phyloP scores from a whole-genome alignment of 2,888 invertebrate species.

The Synergus umbraculus region DNA sequence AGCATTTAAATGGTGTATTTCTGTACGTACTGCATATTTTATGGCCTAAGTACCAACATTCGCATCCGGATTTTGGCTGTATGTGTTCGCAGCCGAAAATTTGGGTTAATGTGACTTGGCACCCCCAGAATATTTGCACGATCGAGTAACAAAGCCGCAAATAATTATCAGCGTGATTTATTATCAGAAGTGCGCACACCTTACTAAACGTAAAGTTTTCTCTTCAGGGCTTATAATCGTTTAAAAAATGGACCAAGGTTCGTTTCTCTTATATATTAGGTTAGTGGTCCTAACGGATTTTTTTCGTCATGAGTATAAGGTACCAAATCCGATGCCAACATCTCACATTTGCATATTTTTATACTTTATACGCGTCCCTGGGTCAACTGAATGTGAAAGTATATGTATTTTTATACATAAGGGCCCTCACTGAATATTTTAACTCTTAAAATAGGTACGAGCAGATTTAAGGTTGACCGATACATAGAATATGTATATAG shows the following conservation, averaged over 20 bases:
- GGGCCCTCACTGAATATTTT: not conserved
- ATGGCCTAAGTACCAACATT: constrained; percentile 13
- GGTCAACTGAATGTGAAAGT: constrained; percentile 5
- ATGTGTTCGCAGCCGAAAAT: constrained; percentile 56
- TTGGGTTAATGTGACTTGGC: constrained; percentile 69
- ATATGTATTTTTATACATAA: not conserved
- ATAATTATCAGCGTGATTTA: constrained; percentile 35
- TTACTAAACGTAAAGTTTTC: not conserved
- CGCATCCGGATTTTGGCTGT: constrained; percentile 1
- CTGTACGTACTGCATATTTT: not conserved
- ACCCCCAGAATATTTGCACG: constrained; percentile 45
- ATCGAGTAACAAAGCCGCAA: constrained; percentile 36
- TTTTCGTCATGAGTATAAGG: not conserved
- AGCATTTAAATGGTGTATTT: not conserved
- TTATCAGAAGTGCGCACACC: not conserved
- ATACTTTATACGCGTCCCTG: not conserved
- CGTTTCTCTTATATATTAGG: not conserved
- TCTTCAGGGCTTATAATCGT: not conserved
- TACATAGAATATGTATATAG: too few species aligned
- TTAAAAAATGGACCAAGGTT: not conserved
- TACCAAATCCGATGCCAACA: not conserved
- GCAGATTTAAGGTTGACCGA: not conserved
- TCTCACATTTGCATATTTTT: not conserved
- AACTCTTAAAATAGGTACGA: not conserved
- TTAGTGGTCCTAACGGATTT: not conserved